Base-by-base conservation (phyloP, 2,888 invertebrate genomes). In the Drosophila paramelanica region DNA sequence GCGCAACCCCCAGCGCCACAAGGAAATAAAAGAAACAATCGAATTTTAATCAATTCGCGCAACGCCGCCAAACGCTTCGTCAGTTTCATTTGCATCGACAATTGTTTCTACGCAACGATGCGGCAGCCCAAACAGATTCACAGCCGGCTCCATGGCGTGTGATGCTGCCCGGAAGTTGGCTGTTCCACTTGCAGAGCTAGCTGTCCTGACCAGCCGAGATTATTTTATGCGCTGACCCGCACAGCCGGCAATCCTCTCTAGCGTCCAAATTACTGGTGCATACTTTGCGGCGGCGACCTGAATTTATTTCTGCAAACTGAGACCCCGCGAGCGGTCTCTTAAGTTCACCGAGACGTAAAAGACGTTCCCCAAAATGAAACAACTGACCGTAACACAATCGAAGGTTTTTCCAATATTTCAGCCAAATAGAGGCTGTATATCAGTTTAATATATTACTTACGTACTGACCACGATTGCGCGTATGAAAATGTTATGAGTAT, bases 41-140 rank as follows among this genome's bases (percentile, higher is more conserved):
- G 91, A 92, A 91, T 91, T 91, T 91, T 91, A 91, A 91, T 91
- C 92, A 92, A 92, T 92, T 90, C 91, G 82, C 82, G 75, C 75
- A 74, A 61, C 59, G 59, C 13, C 56, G 25, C 36, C 67, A 46
- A 73, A 65, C 60, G 66, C 73, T 61, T 73, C 69, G 70, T 55
- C 71, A 67, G 59, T 70, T 79, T 78, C 81, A 84, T 81, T 79
- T 79, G 76, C 81, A 81, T 82, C 65, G 55, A 58, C 50, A 47
- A 53, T 77, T 77, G 84, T 81, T 72, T 83, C 67, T 68, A 59
- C 51, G 73, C 86, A 85, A 71, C 86, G 65, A 77, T 61, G 82
- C 78, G 76, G 59, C 62, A 49, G 41, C 38, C 25, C 56, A 50
- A 45, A 36, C 67, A 66, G 59, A 70, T 39, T 31, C 55, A 2